phyloP scores from a whole-genome alignment of 2,113 vertebrate genomes.

The Psilopogon haemacephalus region DNA sequence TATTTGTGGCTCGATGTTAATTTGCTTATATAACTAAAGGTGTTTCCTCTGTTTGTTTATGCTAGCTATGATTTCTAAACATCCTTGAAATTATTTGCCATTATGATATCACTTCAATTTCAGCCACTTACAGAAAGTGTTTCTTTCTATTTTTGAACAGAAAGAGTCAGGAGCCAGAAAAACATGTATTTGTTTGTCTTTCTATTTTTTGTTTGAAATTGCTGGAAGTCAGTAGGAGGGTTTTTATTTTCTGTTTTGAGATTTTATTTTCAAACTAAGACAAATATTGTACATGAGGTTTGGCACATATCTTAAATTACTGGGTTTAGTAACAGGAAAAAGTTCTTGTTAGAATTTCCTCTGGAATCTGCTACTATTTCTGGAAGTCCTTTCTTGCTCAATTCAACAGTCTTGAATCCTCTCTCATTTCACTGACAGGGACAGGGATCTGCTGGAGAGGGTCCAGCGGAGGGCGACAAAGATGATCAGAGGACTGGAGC shows the following conservation, averaged over 20 bases:
- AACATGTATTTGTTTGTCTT: constrained; percentile 13
- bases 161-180: constrained; percentile 18
- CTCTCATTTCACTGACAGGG: not conserved
- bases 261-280: constrained; percentile 35
- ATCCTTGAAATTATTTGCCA: constrained; percentile 34
- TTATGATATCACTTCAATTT: not conserved
- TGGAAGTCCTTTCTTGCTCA: not conserved
- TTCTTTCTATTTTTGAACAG: constrained; percentile 41
- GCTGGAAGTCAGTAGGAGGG: constrained; percentile 27
- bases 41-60: constrained; percentile 65
- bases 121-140: constrained; percentile 16
- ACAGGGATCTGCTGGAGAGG: too few relatives aligned
- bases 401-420: not conserved
- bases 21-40: constrained; percentile 41
- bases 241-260: constrained; percentile 9
- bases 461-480: too few relatives aligned
- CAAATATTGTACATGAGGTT: constrained; percentile 17
- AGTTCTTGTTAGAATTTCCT: not conserved
- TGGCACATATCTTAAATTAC: not conserved
- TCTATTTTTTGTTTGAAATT: constrained; percentile 58
- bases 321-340: constrained; percentile 18
- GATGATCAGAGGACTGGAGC: too few relatives aligned
- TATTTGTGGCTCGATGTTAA: not conserved
- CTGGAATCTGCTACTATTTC: constrained; percentile 23
- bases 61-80: constrained; percentile 43